Percentiles rank a stretch among this genome's conserved stretches.
Conservation (phyloP, 1,140 invertebrate species). For the Uloborus diversus region DNA sequence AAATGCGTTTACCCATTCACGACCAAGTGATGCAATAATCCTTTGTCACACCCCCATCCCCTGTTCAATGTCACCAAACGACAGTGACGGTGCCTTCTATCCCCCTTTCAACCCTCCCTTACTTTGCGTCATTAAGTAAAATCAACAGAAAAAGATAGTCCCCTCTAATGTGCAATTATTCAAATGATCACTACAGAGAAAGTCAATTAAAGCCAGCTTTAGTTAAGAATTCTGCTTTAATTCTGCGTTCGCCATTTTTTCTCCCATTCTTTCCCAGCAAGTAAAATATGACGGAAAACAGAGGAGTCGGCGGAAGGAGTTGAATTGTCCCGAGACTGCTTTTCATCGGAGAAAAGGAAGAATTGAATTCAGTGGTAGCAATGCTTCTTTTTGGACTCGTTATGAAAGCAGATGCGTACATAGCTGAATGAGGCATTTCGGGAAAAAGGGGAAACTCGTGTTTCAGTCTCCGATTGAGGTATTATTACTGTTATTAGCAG, state of each 20-base stretch:
- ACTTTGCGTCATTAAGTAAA: constrained; percentile 38
- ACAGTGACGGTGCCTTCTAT: constrained; percentile 10
- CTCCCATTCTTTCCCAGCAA: neutral
- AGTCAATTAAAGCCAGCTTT: constrained; percentile 44
- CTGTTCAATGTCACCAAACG: constrained; percentile 50
- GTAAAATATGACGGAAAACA: constrained; percentile 50
- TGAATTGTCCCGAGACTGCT: constrained; percentile 44
- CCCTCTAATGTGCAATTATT: constrained; percentile 44
- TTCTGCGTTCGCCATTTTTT: constrained; percentile 10
- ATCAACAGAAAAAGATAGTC: constrained; percentile 46
- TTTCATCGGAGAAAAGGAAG: constrained; percentile 28
- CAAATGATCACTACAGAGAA: constrained; percentile 51
- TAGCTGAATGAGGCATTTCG: constrained; percentile 24
- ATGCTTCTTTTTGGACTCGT: constrained; percentile 51
- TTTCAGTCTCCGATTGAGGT: constrained; percentile 45
- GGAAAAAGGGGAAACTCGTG: constrained; percentile 30
- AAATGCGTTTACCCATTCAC: neutral
- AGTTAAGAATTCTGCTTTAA: constrained; percentile 21
- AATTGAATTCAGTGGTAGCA: constrained; percentile 40
- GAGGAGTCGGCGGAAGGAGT: constrained; percentile 33
- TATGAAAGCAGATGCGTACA: constrained; percentile 14
- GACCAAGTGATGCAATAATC: constrained; percentile 48
- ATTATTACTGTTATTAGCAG: constrained; percentile 50
- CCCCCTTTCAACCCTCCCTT: neutral
- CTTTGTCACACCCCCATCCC: constrained; percentile 45